Base-by-base conservation (phyloP, 2,888 invertebrate species). In the Epinotia brunnichana region DNA sequence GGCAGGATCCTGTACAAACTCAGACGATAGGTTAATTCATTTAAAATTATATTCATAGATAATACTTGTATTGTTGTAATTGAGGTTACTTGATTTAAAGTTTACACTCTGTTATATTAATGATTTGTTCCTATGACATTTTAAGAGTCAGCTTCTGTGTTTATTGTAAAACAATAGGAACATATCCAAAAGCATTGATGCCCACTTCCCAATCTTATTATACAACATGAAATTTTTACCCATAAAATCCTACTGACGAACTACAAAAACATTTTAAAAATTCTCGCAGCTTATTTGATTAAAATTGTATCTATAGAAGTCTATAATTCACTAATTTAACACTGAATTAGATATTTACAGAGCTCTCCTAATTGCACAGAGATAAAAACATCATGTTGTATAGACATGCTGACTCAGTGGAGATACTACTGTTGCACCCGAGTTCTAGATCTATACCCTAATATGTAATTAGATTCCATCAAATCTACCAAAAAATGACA, bases 151-250 rank as follows among this genome's bases (percentile, higher is more conserved):
- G 35, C 35, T 35, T 35, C 35, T 35, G 2, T 24, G 21, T 41
- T 0, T 5, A n/a, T n/a, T 5, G n/a, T 48, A n/a, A 48, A n/a
- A 57, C 7, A 15, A n/a, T 29, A 41, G 41, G 39, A 39, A 41
- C 10, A 60, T 44, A 11, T 3, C 51, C 35, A 64, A 53, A 64
- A 64, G 19, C 13, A 15, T 56, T 13, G 2, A 21, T 29, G 62
- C 48, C n/a, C 11, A 35, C 35, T 39, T 64, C 64, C 21, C 13
- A 24, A 41, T 53, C 44, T 35, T 39, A 11, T 35, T 53, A 71
- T 61, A 71, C 71, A 66, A 71, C 53, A 61, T 56, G 67, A 71
- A 11, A n/a, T 67, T 66, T 67, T 71, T 67, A 67, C 61, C 61
- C 29, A 66, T n/a, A 21, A 63, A 15, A 51, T n/a, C 35, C 60